phyloP scores from a whole-genome alignment of 2,113 vertebrate genomes.

The Zosterops hypoxanthus region DNA sequence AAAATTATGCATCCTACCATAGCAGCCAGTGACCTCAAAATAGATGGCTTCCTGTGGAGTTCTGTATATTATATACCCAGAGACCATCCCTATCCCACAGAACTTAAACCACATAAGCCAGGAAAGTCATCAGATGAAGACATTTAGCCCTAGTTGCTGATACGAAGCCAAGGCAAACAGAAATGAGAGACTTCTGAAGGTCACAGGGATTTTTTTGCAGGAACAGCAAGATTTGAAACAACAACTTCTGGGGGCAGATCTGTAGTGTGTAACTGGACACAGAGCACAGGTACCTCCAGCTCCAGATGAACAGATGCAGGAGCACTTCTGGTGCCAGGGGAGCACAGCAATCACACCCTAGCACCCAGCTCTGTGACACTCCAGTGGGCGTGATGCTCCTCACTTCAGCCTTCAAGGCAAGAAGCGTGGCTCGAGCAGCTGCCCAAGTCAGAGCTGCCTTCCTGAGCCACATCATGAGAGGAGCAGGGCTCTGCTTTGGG shows the following conservation, averaged over 20 bases:
- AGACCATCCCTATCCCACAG: background rate
- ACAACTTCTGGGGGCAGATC: background rate
- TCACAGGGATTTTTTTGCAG: background rate
- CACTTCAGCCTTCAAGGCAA: background rate
- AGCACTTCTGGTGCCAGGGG: background rate
- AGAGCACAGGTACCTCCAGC: background rate
- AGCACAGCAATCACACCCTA: background rate
- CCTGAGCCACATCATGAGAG: background rate
- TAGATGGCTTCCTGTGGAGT: background rate
- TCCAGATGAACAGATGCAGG: background rate
- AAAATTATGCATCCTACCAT: background rate
- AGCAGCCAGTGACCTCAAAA: background rate
- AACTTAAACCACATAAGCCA: background rate
- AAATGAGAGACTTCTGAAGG: background rate
- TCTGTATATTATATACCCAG: background rate
- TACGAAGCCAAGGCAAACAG: background rate
- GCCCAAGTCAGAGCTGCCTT: background rate
- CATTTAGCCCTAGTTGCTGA: background rate
- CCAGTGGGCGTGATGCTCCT: fast-evolving
- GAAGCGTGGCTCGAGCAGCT: fast-evolving
- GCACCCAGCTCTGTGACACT: background rate
- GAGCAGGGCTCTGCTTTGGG: background rate
- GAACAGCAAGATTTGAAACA: background rate
- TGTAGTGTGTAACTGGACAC: background rate
- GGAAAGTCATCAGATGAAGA: background rate